Conservation (phyloP, 2,113 vertebrate species). For the Atrichornis clamosus region DNA sequence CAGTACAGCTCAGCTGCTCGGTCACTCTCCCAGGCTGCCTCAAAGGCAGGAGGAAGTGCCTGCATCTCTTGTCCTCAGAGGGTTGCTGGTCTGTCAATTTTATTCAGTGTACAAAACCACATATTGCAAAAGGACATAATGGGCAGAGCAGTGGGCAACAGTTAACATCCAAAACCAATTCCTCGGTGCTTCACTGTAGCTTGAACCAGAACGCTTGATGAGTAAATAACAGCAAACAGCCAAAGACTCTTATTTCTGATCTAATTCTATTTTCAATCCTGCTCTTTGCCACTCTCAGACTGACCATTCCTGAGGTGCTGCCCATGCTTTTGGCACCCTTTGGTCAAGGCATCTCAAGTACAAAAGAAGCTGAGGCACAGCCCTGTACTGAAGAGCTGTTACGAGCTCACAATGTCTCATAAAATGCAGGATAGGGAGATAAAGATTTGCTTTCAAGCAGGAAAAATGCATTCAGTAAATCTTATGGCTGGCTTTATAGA, state of each 20-base stretch:
- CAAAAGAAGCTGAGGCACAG: neutral
- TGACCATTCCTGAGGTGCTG: neutral
- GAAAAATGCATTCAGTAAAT: constrained; percentile 38
- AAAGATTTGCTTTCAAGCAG: constrained; percentile 14
- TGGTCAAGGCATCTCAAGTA: neutral
- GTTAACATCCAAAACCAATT: neutral
- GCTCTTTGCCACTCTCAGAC: neutral
- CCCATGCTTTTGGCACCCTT: neutral
- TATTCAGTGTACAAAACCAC: neutral
- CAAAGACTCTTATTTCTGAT: neutral
- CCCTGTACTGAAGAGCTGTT: neutral
- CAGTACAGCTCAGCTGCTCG: neutral
- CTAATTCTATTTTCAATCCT: neutral
- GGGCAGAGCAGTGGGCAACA: neutral
- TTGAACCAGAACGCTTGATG: neutral
- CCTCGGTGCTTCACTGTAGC: neutral
- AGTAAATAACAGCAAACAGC: neutral
- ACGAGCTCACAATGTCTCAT: neutral
- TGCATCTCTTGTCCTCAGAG: neutral
- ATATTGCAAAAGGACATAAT: neutral
- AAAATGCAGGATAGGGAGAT: neutral
- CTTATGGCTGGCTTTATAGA: neutral
- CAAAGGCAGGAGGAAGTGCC: neutral
- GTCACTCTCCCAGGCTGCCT: neutral
- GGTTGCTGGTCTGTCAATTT: neutral